Evolutionary conservation across 2,113 vertebrate genomes (phyloP).

Genomic region (Stegostoma tigrinum): DNA sequence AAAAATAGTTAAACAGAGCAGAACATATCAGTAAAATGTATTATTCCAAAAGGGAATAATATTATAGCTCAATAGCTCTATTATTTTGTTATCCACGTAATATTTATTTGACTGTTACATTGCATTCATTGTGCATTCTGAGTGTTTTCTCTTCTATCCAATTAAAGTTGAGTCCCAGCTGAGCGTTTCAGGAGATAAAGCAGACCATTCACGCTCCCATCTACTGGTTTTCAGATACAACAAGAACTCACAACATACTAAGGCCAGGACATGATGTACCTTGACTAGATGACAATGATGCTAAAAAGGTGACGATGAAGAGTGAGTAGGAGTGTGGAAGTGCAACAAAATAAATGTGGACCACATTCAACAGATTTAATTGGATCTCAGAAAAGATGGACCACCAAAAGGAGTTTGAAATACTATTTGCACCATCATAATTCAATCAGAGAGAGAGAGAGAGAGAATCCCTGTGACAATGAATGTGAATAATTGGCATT

Average conservation of each 20-base stretch:
- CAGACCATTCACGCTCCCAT: conserved; percentile 37
- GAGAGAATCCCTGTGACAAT: conserved; percentile 6
- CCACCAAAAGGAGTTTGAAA: conserved; percentile 36
- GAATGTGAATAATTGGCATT: conserved; percentile 50
- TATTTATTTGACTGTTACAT: not conserved
- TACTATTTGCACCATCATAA: conserved; percentile 31
- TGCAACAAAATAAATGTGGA: conserved; percentile 36
- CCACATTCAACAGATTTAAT: conserved; percentile 41
- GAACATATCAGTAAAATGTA: not conserved
- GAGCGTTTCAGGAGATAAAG: conserved; percentile 39
- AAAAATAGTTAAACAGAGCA: not conserved
- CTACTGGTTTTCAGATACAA: conserved; percentile 38
- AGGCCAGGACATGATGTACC: conserved; percentile 35
- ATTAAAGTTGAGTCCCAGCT: conserved; percentile 37
- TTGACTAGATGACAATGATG: conserved; percentile 36
- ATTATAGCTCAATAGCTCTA: not conserved
- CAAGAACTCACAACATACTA: conserved; percentile 33
- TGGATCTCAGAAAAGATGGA: conserved; percentile 40
- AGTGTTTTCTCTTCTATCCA: conserved; percentile 34
- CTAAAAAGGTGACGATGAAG: conserved; percentile 42
- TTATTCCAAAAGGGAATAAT: not conserved
- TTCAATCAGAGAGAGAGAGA: conserved; percentile 12
- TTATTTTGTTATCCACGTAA: not conserved
- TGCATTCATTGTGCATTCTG: not conserved
- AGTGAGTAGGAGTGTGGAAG: conserved; percentile 10